Evolutionary conservation across 1,140 invertebrate species (phyloP), one percentile per base, ranked within the genome.

Genomic region (Sycophaga agraensis): DNA sequence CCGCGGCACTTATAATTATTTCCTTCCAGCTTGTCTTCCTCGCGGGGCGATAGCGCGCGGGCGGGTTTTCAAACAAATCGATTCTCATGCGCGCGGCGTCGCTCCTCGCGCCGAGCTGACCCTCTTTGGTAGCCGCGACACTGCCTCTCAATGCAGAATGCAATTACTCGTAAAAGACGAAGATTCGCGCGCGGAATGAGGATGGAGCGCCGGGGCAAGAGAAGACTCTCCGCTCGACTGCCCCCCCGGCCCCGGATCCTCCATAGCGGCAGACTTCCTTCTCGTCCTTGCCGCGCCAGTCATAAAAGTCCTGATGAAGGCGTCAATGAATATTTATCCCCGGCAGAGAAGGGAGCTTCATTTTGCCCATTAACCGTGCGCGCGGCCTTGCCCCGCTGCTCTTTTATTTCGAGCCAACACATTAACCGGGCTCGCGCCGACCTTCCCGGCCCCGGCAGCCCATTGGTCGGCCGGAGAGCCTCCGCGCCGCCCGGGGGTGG

Each of bases 311-410:
- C 66, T 75, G 75, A 77, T 74, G 74, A 78, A 77, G 71, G 73
- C 74, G 73, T 77, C 75, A 74, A 78, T 78, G 75, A 78, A 78
- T 78, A 78, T 78, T 78, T 78, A 77, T 78, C 70, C 60, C 64
- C 59, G 46, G 53, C 17, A 39, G 39, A 11, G 11, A 24, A 42
- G 64, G 59, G 40, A 69, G 59, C 68, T 74, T 59, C 69, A 68
- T 72, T 67, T 65, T 61, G 39, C 50, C 63, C 59, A 14, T 58
- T 26, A 58, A 35, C 39, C 17, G 34, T 21, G 50, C n/a, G n/a
- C n/a, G n/a, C n/a, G n/a, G n/a, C n/a, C n/a, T n/a, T n/a, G n/a
- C 40, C 39, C 51, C 66, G 55, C 57, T 72, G 62, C 64, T 72
- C 69, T 70, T 70, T 72, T 70, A 65, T 70, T 73, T 73, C 59